Base-by-base conservation (phyloP, 2,113 vertebrate species). In the Bostrychus sinensis region DNA sequence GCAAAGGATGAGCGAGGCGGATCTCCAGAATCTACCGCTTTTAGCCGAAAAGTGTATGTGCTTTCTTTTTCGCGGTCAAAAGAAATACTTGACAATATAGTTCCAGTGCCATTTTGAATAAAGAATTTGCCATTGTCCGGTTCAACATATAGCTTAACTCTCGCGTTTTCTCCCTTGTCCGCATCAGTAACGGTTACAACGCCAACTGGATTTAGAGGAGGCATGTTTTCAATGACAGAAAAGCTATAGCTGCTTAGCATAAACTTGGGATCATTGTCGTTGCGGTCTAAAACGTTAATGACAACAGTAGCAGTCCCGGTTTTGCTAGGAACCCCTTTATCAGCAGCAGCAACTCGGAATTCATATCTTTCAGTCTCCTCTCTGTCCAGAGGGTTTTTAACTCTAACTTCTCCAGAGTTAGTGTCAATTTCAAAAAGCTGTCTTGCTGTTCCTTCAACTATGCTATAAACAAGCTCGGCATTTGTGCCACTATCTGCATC, bases 221-320 rank as follows among this genome's bases (percentile, higher is more conserved):
- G 92, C 95, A 98, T 95, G 89, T 99, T 99, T 80, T 99, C 96
- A 77, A 92, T 94, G 66, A 99, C 96, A 0, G 97, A 99, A 88
- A 99, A 98, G 86, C 95, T 99, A 87, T 99, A 99, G 84, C 94
- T 94, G 0, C 91, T 96, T 36, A 99, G 86, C 95, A 96, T 99
- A 63, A 99, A 99, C 70, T 96, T 97, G 43, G 97, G 97, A 82
- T 98, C 96, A 0, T 98, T 98, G 92, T 99, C 97, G 25, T 99
- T 99, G 76, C 94, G 93, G 83, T 99, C 97, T 68, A 97, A 89
- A 50, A 99, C 93, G 0, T 93, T 97, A 62, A 98, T 78, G 16
- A 94, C 91, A 57, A 99, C 94, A 0, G 95, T 97, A 0, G 97
- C 94, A 0, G 96, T 99, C 61, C 96, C 97, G 30, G 94, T 94